phyloP scores from a whole-genome alignment of 2,888 invertebrate species.

The Gerris lacustris region DNA sequence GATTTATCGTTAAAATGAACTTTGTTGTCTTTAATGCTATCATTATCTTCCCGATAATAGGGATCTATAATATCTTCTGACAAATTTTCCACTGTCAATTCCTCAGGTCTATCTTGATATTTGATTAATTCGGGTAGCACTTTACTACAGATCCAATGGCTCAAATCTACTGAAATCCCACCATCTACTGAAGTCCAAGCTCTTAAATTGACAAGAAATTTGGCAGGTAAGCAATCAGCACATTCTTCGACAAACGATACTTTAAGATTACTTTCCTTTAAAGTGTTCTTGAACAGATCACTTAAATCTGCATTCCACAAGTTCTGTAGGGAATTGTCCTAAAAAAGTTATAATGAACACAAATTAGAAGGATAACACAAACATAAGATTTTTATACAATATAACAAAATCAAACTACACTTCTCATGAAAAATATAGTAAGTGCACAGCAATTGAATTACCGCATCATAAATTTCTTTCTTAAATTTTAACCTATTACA shows the following conservation, averaged over 20 bases:
- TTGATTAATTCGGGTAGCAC: neutral
- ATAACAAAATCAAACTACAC: too few species aligned
- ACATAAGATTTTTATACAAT: too few species aligned
- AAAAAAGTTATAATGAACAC: neutral
- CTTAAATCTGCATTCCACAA: neutral
- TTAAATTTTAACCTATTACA: too few species aligned
- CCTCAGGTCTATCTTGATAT: neutral
- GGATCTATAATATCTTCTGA: constrained; percentile 1
- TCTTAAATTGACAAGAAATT: neutral
- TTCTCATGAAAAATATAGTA: too few species aligned
- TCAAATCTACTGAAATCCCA: neutral
- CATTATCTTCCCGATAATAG: neutral
- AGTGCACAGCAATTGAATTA: too few species aligned
- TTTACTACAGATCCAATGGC: neutral
- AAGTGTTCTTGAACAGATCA: neutral
- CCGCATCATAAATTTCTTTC: too few species aligned
- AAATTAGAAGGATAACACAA: neutral
- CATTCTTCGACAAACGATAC: neutral
- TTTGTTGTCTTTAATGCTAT: neutral
- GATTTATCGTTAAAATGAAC: neutral
- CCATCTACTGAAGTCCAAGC: too few species aligned
- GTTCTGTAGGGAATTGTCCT: neutral
- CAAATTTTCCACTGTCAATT: neutral
- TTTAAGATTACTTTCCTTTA: neutral
- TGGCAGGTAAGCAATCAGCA: neutral